A percentile compares a stretch with the other conserved stretches of the same genome.
These are phyloP conservation scores for Sphaeridia pumilis DNA, from an alignment of 2,888 invertebrate genomes.

Conservation along the genomic window DNA sequence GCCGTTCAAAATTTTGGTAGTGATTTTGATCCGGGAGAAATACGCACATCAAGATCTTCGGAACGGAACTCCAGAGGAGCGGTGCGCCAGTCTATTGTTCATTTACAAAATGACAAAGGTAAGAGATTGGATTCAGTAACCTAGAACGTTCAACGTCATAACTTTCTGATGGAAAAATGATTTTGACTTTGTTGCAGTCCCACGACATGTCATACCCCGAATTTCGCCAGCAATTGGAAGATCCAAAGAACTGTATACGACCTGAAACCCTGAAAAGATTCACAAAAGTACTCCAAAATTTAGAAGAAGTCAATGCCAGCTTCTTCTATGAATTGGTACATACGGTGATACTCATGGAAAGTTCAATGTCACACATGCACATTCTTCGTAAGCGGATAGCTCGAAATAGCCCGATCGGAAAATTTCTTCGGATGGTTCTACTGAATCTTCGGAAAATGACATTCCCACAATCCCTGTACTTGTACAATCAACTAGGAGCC, in stretches of 20 bases:
- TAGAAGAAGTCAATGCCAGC: slow-evolving; percentile 30
- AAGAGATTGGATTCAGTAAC: neutral
- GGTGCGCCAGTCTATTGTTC: slow-evolving; percentile 13
- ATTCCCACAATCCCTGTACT: slow-evolving; percentile 27
- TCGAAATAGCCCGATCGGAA: slow-evolving; percentile 29
- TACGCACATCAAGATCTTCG: slow-evolving; percentile 15
- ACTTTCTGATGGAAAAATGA: neutral
- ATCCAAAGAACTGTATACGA: slow-evolving; percentile 20
- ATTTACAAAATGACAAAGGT: slow-evolving; percentile 16
- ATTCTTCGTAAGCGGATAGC: slow-evolving; percentile 27
- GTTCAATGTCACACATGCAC: slow-evolving; percentile 16
- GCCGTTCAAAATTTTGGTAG: slow-evolving; percentile 26
- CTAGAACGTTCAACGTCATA: neutral
- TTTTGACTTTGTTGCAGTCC: slow-evolving; percentile 13
- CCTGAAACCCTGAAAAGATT: slow-evolving; percentile 26
- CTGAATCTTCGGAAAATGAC: slow-evolving; percentile 28
- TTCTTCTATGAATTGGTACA: slow-evolving; percentile 30
- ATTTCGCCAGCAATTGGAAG: slow-evolving; percentile 19
- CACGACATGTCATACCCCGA: slow-evolving; percentile 22
- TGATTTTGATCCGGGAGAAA: slow-evolving; percentile 27
- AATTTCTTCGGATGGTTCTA: slow-evolving; percentile 26
- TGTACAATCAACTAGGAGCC: slow-evolving; percentile 24
- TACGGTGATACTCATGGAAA: slow-evolving; percentile 25
- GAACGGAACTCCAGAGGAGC: slow-evolving; percentile 13
- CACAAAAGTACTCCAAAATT: slow-evolving; percentile 21